Evolutionary conservation across 2,797 vertebrate genomes (phyloP), one percentile per base, ranked within the genome.

Genomic region (Smutsia temminckii): DNA sequence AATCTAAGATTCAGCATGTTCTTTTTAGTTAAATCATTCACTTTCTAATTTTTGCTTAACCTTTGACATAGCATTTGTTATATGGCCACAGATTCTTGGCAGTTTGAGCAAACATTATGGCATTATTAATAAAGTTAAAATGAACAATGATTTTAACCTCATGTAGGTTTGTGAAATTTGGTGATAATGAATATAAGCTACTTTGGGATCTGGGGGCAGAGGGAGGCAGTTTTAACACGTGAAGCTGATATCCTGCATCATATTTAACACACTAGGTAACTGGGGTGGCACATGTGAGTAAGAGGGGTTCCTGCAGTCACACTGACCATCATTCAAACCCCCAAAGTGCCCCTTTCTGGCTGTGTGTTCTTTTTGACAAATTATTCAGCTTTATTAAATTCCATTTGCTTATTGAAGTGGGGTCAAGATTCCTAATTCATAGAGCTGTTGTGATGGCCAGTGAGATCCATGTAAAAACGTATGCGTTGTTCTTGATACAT

Each of bases 41-140:
- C 96, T 95, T 96, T 97, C 96, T 97, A 93, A 95, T 97, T 97
- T 96, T 96, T 95, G 84, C 96, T 97, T 97, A 94, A 95, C 66
- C 81, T 97, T 87, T n/a, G 59, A 71, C 83, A 90, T 89, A 96
- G 6, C 21, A 85, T 84, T 97, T 96, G 27, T 59, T 85, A 49
- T 49, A 34, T 57, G 66, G 79, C 37, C 61, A 95, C 10, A 64
- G 74, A 42, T 85, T 92, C 91, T 91, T 77, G 74, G 49, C 42
- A 78, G 18, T 80, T 94, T 92, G 74, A 83, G 74, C 61, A 85
- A 94, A 93, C 77, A 71, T 37, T 88, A 61, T 27, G 21, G 32
- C 12, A 46, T 53, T 27, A 64, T 42, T 68, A 91, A 86, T 57
- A 66, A 69, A 25, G 25, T 74, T 84, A 95, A 97, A 93, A 42